Conservation (phyloP, 1,140 invertebrate genomes). For the Medauroidea extradentata region DNA sequence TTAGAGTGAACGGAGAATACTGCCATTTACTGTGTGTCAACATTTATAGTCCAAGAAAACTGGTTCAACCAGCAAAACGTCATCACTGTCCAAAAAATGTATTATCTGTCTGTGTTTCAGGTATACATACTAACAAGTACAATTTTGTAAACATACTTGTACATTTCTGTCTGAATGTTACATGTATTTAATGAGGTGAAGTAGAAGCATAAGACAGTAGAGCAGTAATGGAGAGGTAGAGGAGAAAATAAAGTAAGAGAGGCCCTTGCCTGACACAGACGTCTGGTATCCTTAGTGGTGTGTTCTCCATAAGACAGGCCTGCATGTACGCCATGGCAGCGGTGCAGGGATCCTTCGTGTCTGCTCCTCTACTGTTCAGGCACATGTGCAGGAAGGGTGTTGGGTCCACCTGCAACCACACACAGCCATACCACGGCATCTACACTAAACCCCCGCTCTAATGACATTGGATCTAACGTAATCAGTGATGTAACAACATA, state of each 20-base stretch:
- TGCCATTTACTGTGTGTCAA: too few relatives aligned
- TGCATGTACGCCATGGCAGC: slow-evolving; percentile 73
- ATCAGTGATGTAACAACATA: too few relatives aligned
- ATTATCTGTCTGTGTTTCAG: too few relatives aligned
- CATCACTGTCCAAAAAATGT: too few relatives aligned
- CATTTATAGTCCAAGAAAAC: too few relatives aligned
- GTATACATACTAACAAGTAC: too few relatives aligned
- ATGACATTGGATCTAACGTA: too few relatives aligned
- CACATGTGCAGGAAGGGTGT: slow-evolving; percentile 60
- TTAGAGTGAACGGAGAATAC: too few relatives aligned
- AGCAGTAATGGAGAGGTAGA: background rate
- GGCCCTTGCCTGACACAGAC: slow-evolving; percentile 68
- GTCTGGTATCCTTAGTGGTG: slow-evolving; percentile 71
- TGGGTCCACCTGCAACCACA: slow-evolving; percentile 49
- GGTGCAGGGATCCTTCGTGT: slow-evolving; percentile 58
- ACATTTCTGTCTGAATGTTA: too few relatives aligned
- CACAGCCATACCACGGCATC: too few relatives aligned
- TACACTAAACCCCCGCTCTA: too few relatives aligned
- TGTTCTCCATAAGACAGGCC: slow-evolving; percentile 65
- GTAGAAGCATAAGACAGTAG: slow-evolving; percentile 7
- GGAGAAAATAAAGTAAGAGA: background rate
- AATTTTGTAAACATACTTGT: background rate
- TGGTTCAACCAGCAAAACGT: too few relatives aligned
- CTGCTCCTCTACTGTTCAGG: slow-evolving; percentile 43
- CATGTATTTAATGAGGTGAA: background rate